Conservation (phyloP, 1,140 invertebrate genomes). For the Lucilia sericata region DNA sequence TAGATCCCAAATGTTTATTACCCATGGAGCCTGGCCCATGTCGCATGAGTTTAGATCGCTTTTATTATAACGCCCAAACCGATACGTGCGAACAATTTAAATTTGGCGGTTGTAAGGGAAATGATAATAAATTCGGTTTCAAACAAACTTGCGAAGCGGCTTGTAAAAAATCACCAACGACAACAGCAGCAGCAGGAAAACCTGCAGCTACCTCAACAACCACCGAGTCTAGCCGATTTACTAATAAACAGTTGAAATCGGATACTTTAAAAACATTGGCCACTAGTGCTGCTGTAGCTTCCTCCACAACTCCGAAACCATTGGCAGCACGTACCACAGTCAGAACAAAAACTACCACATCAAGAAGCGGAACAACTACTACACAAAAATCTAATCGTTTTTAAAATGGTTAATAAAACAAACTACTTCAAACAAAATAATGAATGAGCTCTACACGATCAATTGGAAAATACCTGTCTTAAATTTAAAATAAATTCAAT, state of each 20-base stretch:
- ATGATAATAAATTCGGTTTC: conserved; percentile 81
- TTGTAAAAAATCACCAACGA: conserved; percentile 67
- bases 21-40: conserved; percentile 60
- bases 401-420: not conserved
- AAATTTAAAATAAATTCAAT: conserved; percentile 18
- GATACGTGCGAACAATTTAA: conserved; percentile 73
- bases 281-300: not conserved
- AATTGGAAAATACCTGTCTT: not conserved
- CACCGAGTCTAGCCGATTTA: not conserved
- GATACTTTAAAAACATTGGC: conserved; percentile 33
- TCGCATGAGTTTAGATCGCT: conserved; percentile 62
- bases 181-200: not conserved
- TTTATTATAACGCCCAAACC: conserved; percentile 60
- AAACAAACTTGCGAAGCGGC: conserved; percentile 76
- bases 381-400: conserved; percentile 13
- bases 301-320: conserved; percentile 4
- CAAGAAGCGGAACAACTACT: not conserved
- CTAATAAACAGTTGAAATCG: conserved; percentile 49
- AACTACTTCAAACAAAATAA: not conserved
- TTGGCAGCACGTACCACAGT: not conserved
- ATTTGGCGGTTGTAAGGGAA: conserved; percentile 85
- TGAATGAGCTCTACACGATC: not conserved
- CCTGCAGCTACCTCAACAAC: not conserved
- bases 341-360: not conserved
- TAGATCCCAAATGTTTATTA: conserved; percentile 60